A percentile compares a stretch with the other conserved stretches of the same genome.
These are phyloP conservation scores for Drosophila neoperkinsi DNA, from an alignment of 2,888 invertebrate genomes.

Conservation along the genomic window DNA sequence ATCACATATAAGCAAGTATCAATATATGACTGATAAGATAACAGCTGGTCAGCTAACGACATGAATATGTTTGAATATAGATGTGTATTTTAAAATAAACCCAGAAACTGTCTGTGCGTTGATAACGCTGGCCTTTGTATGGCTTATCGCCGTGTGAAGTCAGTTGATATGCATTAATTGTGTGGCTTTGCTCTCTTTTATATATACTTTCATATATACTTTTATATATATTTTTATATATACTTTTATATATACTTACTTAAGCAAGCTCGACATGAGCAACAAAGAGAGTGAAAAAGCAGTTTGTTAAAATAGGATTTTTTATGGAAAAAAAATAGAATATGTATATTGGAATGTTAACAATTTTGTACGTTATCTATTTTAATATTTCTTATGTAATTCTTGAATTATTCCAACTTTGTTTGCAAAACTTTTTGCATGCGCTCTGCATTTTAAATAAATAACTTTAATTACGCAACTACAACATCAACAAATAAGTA, in stretches of 20 bases:
- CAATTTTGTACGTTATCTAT: not conserved
- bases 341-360: not conserved
- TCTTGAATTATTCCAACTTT: not conserved
- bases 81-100: constrained; percentile 14
- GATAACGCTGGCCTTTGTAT: constrained; percentile 32
- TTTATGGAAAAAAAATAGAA: no score
- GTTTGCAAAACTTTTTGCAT: not conserved
- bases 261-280: not conserved
- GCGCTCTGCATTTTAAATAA: constrained; percentile 14
- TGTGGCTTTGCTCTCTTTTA: not conserved
- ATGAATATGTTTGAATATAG: not conserved
- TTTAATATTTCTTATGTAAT: not conserved
- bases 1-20: not conserved
- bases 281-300: not conserved
- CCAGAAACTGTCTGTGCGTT: constrained; percentile 3
- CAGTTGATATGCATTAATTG: constrained; percentile 1
- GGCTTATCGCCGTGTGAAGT: not conserved
- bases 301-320: not conserved
- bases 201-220: not conserved
- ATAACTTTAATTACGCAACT: constrained; percentile 17
- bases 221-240: not conserved
- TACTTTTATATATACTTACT: not conserved
- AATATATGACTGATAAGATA: constrained; percentile 11
- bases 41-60: not conserved
- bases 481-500: not conserved